A percentile compares a stretch with the other conserved stretches of the same genome.
phyloP scores from a whole-genome alignment of 1,140 invertebrate species.

The Euwallacea fornicatus region DNA sequence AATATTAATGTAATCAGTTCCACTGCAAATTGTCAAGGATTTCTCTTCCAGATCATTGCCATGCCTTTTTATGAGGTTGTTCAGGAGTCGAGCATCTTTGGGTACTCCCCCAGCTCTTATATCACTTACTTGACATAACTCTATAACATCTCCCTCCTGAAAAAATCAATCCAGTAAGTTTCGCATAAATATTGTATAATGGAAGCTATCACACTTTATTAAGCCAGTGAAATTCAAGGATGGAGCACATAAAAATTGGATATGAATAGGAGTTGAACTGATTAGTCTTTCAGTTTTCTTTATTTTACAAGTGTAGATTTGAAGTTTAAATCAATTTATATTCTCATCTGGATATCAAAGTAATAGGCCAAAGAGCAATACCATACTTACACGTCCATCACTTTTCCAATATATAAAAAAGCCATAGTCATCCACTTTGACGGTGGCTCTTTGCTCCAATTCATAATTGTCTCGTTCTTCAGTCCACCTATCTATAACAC shows the following conservation, averaged over 20 bases:
- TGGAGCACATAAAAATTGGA: no score
- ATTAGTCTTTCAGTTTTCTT: no score
- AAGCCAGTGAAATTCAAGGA: no score
- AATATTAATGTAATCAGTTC: constrained; percentile 99
- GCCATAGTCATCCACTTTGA: constrained; percentile 97
- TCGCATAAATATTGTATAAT: no score
- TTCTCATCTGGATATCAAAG: no score
- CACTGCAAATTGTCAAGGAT: constrained; percentile 97
- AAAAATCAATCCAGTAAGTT: constrained; percentile 51
- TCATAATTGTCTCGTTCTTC: constrained; percentile 93
- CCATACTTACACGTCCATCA: constrained; percentile 75
- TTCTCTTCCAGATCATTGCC: constrained; percentile 85
- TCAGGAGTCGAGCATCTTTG: constrained; percentile 84
- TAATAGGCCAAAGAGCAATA: no score
- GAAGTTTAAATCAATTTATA: no score
- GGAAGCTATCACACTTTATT: no score
- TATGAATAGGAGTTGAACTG: no score
- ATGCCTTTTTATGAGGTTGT: constrained; percentile 77
- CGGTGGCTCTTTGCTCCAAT: constrained; percentile 83
- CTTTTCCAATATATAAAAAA: constrained; percentile 99
- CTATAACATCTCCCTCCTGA: constrained; percentile 94
- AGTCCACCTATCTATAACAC: constrained; percentile 92
- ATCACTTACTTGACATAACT: constrained; percentile 96
- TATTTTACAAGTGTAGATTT: no score
- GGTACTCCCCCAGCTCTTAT: constrained; percentile 86